These are phyloP conservation scores for Sylvicola fuscatus DNA, from an alignment of 2,888 invertebrate species.

Conservation along the genomic window DNA sequence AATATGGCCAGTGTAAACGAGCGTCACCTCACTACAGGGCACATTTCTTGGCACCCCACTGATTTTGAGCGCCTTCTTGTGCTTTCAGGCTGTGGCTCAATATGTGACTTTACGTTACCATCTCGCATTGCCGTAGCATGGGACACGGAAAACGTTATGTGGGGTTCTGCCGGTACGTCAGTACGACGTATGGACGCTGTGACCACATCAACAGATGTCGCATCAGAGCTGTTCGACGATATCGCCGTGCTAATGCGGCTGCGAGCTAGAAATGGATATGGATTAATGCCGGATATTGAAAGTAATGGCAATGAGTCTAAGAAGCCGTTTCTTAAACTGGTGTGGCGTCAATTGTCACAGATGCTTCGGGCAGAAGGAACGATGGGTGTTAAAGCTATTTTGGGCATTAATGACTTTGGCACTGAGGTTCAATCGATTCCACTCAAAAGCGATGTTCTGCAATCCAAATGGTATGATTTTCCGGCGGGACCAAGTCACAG, in stretches of 20 bases:
- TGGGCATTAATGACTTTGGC: slow-evolving; percentile 15
- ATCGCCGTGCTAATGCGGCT: slow-evolving; percentile 45
- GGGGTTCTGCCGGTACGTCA: slow-evolving; percentile 5
- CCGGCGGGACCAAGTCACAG: slow-evolving; percentile 3
- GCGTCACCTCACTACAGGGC: slow-evolving; percentile 31
- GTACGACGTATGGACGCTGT: slow-evolving; percentile 2
- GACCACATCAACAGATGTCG: slow-evolving; percentile 4
- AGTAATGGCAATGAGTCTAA: slow-evolving; percentile 63
- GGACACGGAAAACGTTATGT: slow-evolving; percentile 17
- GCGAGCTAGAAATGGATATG: slow-evolving; percentile 49
- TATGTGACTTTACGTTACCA: slow-evolving; percentile 20
- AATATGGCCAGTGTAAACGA: slow-evolving; percentile 3
- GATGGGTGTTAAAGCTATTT: slow-evolving; percentile 29
- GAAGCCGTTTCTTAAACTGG: slow-evolving; percentile 48
- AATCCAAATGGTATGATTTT: slow-evolving; percentile 18
- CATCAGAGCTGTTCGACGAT: slow-evolving; percentile 24
- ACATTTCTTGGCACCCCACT: slow-evolving; percentile 75
- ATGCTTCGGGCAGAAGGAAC: slow-evolving; percentile 35
- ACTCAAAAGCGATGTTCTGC: too few relatives aligned
- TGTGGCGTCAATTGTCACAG: slow-evolving; percentile 42
- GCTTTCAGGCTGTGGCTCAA: slow-evolving; percentile 17
- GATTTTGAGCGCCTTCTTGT: slow-evolving; percentile 30
- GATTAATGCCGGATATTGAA: slow-evolving; percentile 50
- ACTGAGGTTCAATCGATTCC: slow-evolving; percentile 12
- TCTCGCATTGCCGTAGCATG: slow-evolving; percentile 18